Base-by-base conservation (phyloP, 2,888 invertebrate species). In the Dascillus cervinus region DNA sequence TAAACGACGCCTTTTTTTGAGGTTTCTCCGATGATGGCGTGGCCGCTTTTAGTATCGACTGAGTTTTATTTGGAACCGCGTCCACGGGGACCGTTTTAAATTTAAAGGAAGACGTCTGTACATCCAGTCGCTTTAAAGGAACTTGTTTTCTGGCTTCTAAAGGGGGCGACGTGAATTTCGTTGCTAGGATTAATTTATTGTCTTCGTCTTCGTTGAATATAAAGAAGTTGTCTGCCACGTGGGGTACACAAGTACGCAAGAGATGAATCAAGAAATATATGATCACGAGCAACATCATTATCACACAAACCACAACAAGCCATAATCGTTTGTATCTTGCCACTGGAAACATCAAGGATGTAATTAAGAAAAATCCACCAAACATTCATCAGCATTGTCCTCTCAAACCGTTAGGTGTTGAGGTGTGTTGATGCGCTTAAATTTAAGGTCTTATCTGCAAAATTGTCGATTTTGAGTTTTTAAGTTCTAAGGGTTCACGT, bases 131-230 rank as follows among this genome's bases (percentile, higher is more conserved):
- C 11, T 11, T 4, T 17, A 13, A 9, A 10, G 2, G 12, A 4
- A 8, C 3, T 13, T 9, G 4, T 22, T 22, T 14, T 25, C 25
- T 6, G 3, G 15, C 3, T 4, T 17, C 5, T 20, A 24, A 9
- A 15, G 22, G 17, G 6, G 34, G 19, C 19, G 29, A 9, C 1
- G 9, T 14, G 25, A 15, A 34, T n/a, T 20, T 20, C 0, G 34
- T 12, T 3, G 34, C 14, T 6, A 34, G 17, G 12, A 39, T 32
- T 1, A 39, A 28, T 26, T 35, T 39, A 11, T 35, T 39, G 21
- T 39, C 35, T 29, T 42, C 41, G 19, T 30, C 31, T 19, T 44
- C 39, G 11, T 35, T 37, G 19, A 35, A 37, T 17, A 39, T 31
- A 21, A 42, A 44, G 17, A 42, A 44, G 12, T 26, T 36, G 11